Evolutionary conservation across 1,140 invertebrate genomes (phyloP), one percentile per base, ranked within the genome.

Genomic region (Caenorhabditis inopinata): DNA sequence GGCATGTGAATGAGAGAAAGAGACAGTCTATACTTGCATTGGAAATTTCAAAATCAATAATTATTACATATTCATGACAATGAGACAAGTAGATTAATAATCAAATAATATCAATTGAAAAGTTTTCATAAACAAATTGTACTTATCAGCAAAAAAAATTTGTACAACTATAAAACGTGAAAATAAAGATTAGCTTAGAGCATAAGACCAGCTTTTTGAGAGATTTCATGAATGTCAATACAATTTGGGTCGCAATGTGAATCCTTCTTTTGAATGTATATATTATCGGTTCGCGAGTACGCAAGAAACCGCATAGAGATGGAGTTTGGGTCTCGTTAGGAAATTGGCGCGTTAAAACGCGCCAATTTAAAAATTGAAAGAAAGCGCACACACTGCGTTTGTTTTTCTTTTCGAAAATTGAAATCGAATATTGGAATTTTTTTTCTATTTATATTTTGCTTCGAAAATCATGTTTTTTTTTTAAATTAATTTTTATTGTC

Each of bases 261-360:
- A 42, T 68, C 58, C 25, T 68, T 68, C 58, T 68, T 68, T 29
- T 68, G 58, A 38, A 68, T 68, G n/a, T 68, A 68, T 9, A 68
- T n/a, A n/a, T n/a, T n/a, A n/a, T n/a, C n/a, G n/a, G n/a, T n/a
- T n/a, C n/a, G n/a, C n/a, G n/a, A n/a, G n/a, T n/a, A n/a, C n/a
- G n/a, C n/a, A n/a, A n/a, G n/a, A n/a, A n/a, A n/a, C n/a, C n/a
- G n/a, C n/a, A n/a, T n/a, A n/a, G n/a, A n/a, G n/a, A n/a, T n/a
- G n/a, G n/a, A n/a, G n/a, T n/a, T n/a, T n/a, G n/a, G n/a, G n/a
- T n/a, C n/a, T n/a, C n/a, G n/a, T n/a, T n/a, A n/a, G n/a, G n/a
- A n/a, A n/a, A n/a, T n/a, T n/a, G n/a, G n/a, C n/a, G n/a, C n/a
- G n/a, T n/a, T n/a, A n/a, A n/a, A n/a, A n/a, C n/a, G n/a, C n/a